Base-by-base conservation (phyloP, 2,113 vertebrate genomes). In the Argyrosomus japonicus region DNA sequence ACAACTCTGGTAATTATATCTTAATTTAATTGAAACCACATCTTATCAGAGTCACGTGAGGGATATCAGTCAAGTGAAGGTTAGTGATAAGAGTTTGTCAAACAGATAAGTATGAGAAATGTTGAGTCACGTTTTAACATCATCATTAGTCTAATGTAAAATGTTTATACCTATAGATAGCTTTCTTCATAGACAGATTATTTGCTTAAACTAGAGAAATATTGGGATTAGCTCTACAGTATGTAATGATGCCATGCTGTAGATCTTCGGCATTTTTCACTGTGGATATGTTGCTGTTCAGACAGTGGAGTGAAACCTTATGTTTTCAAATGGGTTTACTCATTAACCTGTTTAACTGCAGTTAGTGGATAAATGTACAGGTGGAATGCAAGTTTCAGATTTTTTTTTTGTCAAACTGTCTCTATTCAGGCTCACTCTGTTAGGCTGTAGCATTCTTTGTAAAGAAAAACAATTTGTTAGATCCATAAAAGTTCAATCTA, bases 301-400 rank as follows among this genome's bases (percentile, higher is more conserved):
- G 43, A 54, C 40, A 60, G 32, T n/a, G 13, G 0, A 54, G 63
- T 5, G 2, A 75, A n/a, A 60, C 9, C 56, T 75, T 56, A 43
- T 0, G 5, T 56, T 84, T 84, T 72, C 12, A n/a, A 17, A 62
- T 40, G 18, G 63, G 68, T 50, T 69, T 78, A 89, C 64, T 82
- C 4, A 77, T 80, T 82, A 71, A 84, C 63, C 23, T 12, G 5
- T 68, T 62, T 54, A 23, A 74, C 69, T 69, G 40, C 4, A 27
- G 50, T 11, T 29, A 1, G 57, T 61, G 47, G 19, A 77, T 64
- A 14, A 27, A 14, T 6, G 6, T 76, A 0, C 17, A 6, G 63
- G 15, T 25, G 32, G 43, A 60, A 40, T 70, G 62, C 3, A 36
- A 7, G 40, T 9, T 40, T 40, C 36, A 40, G 36, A 40, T 40